A percentile compares a stretch with the other conserved stretches of the same genome.
phyloP scores from a whole-genome alignment of 1,140 invertebrate species.

The Oscheius sp. region DNA sequence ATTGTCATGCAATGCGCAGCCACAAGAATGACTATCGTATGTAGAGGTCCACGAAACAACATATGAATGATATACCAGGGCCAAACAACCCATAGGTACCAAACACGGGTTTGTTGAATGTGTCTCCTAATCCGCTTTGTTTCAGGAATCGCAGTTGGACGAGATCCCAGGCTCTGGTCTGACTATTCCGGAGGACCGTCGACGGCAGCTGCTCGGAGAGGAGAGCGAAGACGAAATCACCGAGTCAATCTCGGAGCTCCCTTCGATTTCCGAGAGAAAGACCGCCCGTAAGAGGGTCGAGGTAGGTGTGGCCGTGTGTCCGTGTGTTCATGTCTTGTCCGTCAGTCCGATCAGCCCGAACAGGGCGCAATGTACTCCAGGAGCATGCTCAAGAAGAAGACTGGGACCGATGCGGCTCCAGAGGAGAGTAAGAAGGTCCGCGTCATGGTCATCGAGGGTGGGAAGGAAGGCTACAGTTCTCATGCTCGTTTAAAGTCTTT shows the following conservation, averaged over 20 bases:
- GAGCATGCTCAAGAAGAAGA: constrained; percentile 2
- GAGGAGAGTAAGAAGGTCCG: constrained; percentile 13
- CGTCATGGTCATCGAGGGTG: neutral
- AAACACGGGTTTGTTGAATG: no score
- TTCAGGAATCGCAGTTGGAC: constrained; percentile 43
- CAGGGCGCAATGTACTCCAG: constrained; percentile 1
- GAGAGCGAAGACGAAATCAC: constrained; percentile 50
- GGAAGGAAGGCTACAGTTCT: no score
- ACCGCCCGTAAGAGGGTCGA: neutral
- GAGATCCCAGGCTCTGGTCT: constrained; percentile 45
- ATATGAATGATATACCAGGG: no score
- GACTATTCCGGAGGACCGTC: constrained; percentile 56
- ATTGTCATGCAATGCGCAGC: no score
- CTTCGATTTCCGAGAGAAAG: constrained; percentile 40
- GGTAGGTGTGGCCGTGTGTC: neutral
- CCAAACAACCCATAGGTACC: no score
- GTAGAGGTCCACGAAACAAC: no score
- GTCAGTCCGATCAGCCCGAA: constrained; percentile 17
- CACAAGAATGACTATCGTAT: no score
- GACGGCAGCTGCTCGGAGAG: constrained; percentile 50
- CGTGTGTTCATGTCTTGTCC: constrained; percentile 16
- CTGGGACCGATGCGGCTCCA: constrained; percentile 20
- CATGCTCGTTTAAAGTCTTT: no score
- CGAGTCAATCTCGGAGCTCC: constrained; percentile 59
- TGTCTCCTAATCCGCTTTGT: constrained; percentile 11